Evolutionary conservation across 2,888 invertebrate genomes (phyloP), one percentile per base, ranked within the genome.

Genomic region (Lottia scabra): DNA sequence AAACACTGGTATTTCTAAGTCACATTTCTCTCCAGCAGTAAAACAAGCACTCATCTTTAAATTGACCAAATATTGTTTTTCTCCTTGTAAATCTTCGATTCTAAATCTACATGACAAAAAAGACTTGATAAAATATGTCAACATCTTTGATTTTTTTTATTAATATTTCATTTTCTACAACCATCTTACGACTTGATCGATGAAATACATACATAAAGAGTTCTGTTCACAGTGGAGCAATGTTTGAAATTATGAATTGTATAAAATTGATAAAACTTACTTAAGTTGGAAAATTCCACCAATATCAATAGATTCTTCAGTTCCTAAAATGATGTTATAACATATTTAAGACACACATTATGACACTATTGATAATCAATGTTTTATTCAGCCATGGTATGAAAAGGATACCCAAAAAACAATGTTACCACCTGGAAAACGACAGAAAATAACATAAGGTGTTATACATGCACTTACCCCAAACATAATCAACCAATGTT

Each of bases 11-110:
- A 73, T 45, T 0, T 26, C 48, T 19, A 67, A 44, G n/a, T 56
- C 30, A 44, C 77, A 77, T 13, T 67, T 69, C 23, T 74, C 74
- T 15, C 69, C 68, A 6, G 72, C 71, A 43, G 79, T 79, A 56
- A 78, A 78, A 68, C 81, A 81, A 0, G 78, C 75, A 72, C 77
- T 80, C 19, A 81, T 63, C 13, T 70, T 66, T 43, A 77, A 69
- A 63, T 74, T 76, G 43, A 80, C 70, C 16, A 79, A n/a, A 56
- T 74, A 78, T 56, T 73, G 70, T 46, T 75, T 74, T 48, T 77
- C 78, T 48, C 75, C 73, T 4, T 56, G 16, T 45, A 77, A 44
- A 38, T 75, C 68, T 23, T 65, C 64, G 13, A 77, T 67, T 12
- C 30, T 69, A 67, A 70, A 77, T 30, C 75, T 72, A 68, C 15